Evolutionary conservation across 2,888 invertebrate species (phyloP).

Genomic region (Crossocerus cetratus): DNA sequence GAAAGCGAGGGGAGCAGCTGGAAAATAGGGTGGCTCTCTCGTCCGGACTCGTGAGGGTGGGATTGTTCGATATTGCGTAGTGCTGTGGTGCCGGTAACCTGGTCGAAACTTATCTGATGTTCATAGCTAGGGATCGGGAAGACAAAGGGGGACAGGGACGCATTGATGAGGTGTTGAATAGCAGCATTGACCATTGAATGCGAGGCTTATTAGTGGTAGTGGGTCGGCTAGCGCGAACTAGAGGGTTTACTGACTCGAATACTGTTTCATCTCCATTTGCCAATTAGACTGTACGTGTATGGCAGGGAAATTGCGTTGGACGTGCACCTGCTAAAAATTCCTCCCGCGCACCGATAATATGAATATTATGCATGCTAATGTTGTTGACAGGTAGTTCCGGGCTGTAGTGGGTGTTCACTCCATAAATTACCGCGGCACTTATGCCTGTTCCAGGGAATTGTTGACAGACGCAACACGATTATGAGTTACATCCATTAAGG

Average conservation of each 20-base stretch:
- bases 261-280: neutral
- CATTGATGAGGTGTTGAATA: neutral
- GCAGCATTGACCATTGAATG: neutral
- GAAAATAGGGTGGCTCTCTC: constrained; percentile 4
- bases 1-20: neutral
- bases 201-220: neutral
- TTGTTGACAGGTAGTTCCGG: too few species aligned
- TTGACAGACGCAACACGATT: neutral
- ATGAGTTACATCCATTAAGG: constrained; percentile 6
- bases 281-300: neutral
- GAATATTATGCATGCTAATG: neutral
- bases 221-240: neutral
- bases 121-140: neutral
- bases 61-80: constrained; percentile 17
- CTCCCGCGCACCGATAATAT: too few species aligned
- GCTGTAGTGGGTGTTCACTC: too few species aligned
- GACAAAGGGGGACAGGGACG: too few species aligned
- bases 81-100: constrained; percentile 14
- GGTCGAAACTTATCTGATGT: constrained; percentile 2
- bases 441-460: neutral
- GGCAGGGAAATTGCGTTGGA: neutral
- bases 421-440: neutral
- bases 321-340: neutral
- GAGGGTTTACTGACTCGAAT: neutral
- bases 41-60: constrained; percentile 1